phyloP scores from a whole-genome alignment of 1,140 invertebrate species.

The Mylabris phalerata region DNA sequence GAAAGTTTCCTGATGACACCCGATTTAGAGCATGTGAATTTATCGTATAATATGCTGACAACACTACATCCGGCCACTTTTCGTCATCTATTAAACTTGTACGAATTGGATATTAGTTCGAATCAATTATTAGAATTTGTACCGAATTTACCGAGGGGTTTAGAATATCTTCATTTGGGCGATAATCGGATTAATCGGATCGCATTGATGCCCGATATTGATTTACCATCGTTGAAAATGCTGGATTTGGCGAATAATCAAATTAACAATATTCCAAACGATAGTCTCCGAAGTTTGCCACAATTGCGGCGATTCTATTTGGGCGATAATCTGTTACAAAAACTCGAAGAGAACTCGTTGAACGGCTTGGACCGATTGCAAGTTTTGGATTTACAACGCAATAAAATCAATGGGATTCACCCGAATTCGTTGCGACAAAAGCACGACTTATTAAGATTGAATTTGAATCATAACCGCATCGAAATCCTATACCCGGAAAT shows the following conservation, averaged over 20 bases:
- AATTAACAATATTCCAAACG: slow-evolving; percentile 60
- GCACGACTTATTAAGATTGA: slow-evolving; percentile 57
- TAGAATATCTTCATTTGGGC: slow-evolving; percentile 70
- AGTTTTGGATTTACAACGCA: slow-evolving; percentile 67
- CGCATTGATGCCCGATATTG: slow-evolving; percentile 55
- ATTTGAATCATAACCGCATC: slow-evolving; percentile 68
- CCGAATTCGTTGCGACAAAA: slow-evolving; percentile 60
- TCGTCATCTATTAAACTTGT: slow-evolving; percentile 62
- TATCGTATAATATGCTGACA: slow-evolving; percentile 64
- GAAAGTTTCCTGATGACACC: slow-evolving; percentile 64
- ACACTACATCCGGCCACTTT: slow-evolving; percentile 67
- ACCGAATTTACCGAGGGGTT: slow-evolving; percentile 62
- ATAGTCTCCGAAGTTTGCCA: slow-evolving; percentile 58
- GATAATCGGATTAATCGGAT: slow-evolving; percentile 65
- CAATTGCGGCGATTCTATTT: slow-evolving; percentile 67
- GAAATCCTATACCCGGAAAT: slow-evolving; percentile 60
- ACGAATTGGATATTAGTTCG: slow-evolving; percentile 69
- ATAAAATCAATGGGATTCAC: slow-evolving; percentile 61
- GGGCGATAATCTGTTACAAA: slow-evolving; percentile 66
- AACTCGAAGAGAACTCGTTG: slow-evolving; percentile 63
- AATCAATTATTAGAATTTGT: slow-evolving; percentile 67
- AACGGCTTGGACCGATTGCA: slow-evolving; percentile 64
- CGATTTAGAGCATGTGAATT: slow-evolving; percentile 67
- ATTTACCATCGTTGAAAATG: slow-evolving; percentile 61
- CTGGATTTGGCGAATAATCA: slow-evolving; percentile 72